phyloP scores from a whole-genome alignment of 2,797 vertebrate species.

The Otolemur crassicaudatus region DNA sequence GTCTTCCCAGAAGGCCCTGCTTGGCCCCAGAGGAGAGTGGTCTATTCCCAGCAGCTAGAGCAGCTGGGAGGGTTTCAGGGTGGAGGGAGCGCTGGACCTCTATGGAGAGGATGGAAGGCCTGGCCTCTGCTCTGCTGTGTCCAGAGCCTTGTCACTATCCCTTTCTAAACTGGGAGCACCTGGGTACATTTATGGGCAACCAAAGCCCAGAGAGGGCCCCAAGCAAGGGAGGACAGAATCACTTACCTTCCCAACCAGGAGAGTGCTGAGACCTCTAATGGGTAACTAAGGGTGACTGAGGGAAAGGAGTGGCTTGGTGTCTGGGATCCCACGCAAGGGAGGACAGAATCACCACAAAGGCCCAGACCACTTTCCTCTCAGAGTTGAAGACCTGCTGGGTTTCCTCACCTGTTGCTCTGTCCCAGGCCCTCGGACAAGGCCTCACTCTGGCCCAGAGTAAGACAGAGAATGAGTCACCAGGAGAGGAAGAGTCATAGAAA shows the following conservation, averaged over 20 bases:
- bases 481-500: conserved; percentile 38
- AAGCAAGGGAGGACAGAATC: not conserved
- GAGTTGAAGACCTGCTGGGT: not conserved
- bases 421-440: not conserved
- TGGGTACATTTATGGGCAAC: not conserved
- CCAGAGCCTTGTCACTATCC: not conserved
- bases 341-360: not conserved
- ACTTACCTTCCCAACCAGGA: too few relatives aligned
- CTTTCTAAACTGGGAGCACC: not conserved
- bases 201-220: not conserved
- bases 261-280: too few relatives aligned
- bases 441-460: not conserved
- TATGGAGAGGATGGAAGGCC: not conserved
- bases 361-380: not conserved
- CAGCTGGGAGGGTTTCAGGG: not conserved
- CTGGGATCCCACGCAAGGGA: not conserved
- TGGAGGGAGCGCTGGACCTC: not conserved
- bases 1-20: not conserved
- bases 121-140: not conserved
- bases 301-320: too few relatives aligned
- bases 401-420: not conserved
- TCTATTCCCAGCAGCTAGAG: not conserved
- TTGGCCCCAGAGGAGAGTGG: not conserved
- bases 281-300: too few relatives aligned
- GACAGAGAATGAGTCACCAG: conserved; percentile 62